Evolutionary conservation across 2,888 invertebrate genomes (phyloP).

Genomic region (Euzophera pinguis): DNA sequence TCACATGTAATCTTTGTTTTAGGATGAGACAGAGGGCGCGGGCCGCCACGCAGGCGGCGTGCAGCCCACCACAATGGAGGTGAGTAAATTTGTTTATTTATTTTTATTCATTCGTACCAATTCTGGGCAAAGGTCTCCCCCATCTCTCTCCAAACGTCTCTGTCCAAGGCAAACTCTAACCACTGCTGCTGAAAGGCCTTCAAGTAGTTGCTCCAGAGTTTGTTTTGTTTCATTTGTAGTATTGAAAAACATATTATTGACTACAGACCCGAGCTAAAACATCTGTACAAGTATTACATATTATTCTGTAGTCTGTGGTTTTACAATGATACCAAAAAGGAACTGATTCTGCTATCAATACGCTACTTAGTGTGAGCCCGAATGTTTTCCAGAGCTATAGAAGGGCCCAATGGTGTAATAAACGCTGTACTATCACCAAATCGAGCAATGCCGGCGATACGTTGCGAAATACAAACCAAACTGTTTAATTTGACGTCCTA

Average conservation of each 20-base stretch:
- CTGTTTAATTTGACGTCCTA: conserved; percentile 16
- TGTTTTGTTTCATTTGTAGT: too few species aligned
- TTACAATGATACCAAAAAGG: neutral
- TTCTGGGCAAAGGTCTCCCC: too few species aligned
- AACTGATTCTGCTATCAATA: neutral
- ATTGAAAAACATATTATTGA: too few species aligned
- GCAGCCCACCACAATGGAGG: conserved; percentile 83
- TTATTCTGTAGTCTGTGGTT: too few species aligned
- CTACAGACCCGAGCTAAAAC: too few species aligned
- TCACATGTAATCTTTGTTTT: conserved; percentile 49
- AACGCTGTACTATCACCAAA: conserved; percentile 4
- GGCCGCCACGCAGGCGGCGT: conserved; percentile 84
- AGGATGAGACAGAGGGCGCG: conserved; percentile 87
- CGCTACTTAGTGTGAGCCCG: neutral
- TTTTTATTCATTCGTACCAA: too few species aligned
- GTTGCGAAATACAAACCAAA: conserved; percentile 5
- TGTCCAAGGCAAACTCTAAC: too few species aligned
- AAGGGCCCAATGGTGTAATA: conserved; percentile 1
- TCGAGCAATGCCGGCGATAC: neutral
- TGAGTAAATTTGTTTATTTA: too few species aligned
- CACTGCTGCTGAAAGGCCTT: too few species aligned
- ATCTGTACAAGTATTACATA: too few species aligned
- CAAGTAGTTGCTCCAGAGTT: too few species aligned
- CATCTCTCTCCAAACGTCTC: too few species aligned
- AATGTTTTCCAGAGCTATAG: neutral